Conservation (phyloP, 1,140 invertebrate species). For the Oedothorax gibbosus region DNA sequence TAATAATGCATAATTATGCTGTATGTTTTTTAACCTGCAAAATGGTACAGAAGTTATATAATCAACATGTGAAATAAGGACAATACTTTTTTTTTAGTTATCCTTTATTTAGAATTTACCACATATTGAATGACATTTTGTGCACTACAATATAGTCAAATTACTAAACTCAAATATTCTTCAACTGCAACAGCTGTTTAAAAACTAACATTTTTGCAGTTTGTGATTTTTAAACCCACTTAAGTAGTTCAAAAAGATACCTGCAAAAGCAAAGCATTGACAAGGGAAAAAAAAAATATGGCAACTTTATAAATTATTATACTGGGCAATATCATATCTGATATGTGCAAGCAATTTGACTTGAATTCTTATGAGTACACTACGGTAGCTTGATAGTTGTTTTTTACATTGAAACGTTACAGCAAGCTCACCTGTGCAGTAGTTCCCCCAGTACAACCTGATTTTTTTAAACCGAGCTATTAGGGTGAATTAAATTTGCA, state of each 20-base stretch:
- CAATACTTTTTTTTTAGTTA: constrained; percentile 30
- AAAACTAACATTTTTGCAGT: constrained; percentile 34
- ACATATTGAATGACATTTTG: constrained; percentile 61
- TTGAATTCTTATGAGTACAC: constrained; percentile 28
- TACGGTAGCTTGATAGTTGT: constrained; percentile 46
- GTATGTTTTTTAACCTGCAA: too few species aligned
- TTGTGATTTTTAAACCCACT: constrained; percentile 29
- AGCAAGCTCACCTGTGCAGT: constrained; percentile 59
- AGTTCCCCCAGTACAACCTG: neutral
- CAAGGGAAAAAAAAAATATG: constrained; percentile 47
- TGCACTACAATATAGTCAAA: constrained; percentile 50
- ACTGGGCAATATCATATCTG: constrained; percentile 54
- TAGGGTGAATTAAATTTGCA: neutral
- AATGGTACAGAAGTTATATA: too few species aligned
- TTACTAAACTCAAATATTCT: constrained; percentile 38
- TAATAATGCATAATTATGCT: too few species aligned
- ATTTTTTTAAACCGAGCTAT: neutral
- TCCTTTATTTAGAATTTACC: constrained; percentile 60
- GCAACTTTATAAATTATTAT: constrained; percentile 41
- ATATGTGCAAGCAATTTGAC: constrained; percentile 60
- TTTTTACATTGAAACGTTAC: constrained; percentile 58
- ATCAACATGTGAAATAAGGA: constrained; percentile 6
- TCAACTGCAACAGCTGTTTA: constrained; percentile 25
- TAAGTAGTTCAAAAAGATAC: constrained; percentile 39
- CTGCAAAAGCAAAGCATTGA: constrained; percentile 48